Base-by-base conservation (phyloP, 2,797 vertebrate species). In the Erethizon dorsatum region DNA sequence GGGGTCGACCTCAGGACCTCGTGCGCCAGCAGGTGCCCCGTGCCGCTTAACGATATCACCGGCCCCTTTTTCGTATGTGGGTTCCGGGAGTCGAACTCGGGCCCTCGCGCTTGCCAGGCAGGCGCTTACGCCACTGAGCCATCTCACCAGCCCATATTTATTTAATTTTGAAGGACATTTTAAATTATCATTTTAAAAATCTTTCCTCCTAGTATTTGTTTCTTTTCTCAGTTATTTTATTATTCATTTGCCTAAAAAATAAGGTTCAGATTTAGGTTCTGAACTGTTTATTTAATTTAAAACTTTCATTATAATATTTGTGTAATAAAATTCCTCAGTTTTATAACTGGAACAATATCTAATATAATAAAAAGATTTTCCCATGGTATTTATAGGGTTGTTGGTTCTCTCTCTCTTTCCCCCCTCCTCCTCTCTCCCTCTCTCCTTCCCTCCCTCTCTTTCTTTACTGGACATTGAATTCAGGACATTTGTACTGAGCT, bases 241-340 rank as follows among this genome's bases (percentile, higher is more conserved):
- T 89, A 91, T 83, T 96, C 45, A 83, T 82, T 37, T 84, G 26
- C 15, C 75, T 45, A 59, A 95, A 87, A 73, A 47, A 83, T 88
- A 92, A 94, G n/a, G 63, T 94, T 91, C 78, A 94, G 61, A 96
- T 95, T 92, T 94, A 91, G 59, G 15, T 94, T 75, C 13, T 47
- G n/a, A 95, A 84, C 37, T 71, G 80, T 94, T 90, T 77, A 41
- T 17, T 56, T 41, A 61, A 88, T 22, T 9, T 65, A 63, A 92
- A 77, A 91, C 80, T 92, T 94, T 1, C 6, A 82, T 83, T 86
- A 67, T 85, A 67, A 90, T 93, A 22, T 37, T 24, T 80, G n/a
- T 71, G 14, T 89, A 71, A 56, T 85, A 88, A 96, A 95, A 88
- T 20, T 82, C 73, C 65, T 47, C 67, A 92, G 31, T 24, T 37